phyloP scores from a whole-genome alignment of 1,140 invertebrate genomes.

The Latrodectus geometricus region DNA sequence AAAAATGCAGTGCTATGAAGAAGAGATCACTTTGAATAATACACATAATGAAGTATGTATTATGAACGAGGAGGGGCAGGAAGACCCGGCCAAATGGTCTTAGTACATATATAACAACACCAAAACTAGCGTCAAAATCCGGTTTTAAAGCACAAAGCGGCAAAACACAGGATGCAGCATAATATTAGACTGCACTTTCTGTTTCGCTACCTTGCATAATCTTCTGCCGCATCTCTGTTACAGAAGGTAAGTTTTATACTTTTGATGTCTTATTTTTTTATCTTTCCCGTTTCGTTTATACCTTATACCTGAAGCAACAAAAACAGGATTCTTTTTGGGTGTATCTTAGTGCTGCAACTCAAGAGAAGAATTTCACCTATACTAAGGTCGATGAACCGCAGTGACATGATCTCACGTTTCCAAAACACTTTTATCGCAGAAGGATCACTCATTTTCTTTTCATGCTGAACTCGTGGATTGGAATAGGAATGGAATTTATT shows the following conservation, averaged over 20 bases:
- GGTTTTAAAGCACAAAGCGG: background rate
- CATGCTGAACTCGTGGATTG: too few species aligned
- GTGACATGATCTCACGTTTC: background rate
- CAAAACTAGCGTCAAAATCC: background rate
- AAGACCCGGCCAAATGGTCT: background rate
- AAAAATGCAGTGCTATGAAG: too few species aligned
- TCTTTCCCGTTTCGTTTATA: background rate
- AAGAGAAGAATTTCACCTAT: background rate
- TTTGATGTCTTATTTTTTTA: background rate
- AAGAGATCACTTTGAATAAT: too few species aligned
- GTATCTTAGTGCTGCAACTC: background rate
- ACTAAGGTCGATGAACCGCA: background rate
- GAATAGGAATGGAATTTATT: too few species aligned
- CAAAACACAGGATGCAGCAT: background rate
- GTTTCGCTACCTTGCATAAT: background rate
- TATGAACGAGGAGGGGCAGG: too few species aligned
- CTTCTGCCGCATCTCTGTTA: background rate
- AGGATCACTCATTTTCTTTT: too few species aligned
- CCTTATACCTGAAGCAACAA: background rate
- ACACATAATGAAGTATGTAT: too few species aligned
- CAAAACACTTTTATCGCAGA: too few species aligned
- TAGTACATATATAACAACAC: background rate
- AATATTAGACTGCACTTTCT: background rate
- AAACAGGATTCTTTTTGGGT: background rate
- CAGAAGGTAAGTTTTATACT: background rate